A percentile compares a stretch with the other conserved stretches of the same genome.
phyloP scores from a whole-genome alignment of 1,140 invertebrate genomes.

The Drosophila quadrilineata region DNA sequence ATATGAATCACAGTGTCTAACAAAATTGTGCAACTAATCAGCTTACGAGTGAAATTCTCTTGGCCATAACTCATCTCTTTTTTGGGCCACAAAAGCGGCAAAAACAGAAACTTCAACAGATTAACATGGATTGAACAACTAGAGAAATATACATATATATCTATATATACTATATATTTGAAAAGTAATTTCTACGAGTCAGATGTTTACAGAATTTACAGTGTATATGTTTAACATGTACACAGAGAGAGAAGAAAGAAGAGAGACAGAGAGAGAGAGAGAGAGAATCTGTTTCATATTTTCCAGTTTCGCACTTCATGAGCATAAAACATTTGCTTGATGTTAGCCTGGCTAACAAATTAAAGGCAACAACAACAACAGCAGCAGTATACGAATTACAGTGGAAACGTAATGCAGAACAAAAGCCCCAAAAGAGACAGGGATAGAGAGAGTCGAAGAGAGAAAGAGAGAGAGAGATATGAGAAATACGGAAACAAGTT shows the following conservation, averaged over 20 bases:
- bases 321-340: constrained; percentile 69
- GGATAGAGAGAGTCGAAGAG: no score
- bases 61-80: constrained; percentile 1
- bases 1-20: background rate
- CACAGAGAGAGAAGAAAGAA: no score
- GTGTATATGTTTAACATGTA: background rate
- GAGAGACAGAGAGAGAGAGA: constrained; percentile 19
- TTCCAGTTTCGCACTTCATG: constrained; percentile 77
- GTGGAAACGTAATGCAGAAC: constrained; percentile 26
- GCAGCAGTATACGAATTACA: background rate
- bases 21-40: background rate
- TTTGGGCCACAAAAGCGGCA: background rate
- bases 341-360: constrained; percentile 59
- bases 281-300: constrained; percentile 64
- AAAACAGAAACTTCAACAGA: background rate
- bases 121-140: constrained; percentile 8
- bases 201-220: no score
- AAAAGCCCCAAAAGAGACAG: constrained; percentile 35
- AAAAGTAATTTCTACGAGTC: no score
- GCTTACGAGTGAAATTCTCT: background rate
- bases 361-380: constrained; percentile 28
- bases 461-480: background rate
- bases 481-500: constrained; percentile 47
- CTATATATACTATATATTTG: no score
- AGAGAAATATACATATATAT: no score